Evolutionary conservation across 2,888 invertebrate species (phyloP), one percentile per base, ranked within the genome.

Genomic region (Zootermopsis nevadensis): DNA sequence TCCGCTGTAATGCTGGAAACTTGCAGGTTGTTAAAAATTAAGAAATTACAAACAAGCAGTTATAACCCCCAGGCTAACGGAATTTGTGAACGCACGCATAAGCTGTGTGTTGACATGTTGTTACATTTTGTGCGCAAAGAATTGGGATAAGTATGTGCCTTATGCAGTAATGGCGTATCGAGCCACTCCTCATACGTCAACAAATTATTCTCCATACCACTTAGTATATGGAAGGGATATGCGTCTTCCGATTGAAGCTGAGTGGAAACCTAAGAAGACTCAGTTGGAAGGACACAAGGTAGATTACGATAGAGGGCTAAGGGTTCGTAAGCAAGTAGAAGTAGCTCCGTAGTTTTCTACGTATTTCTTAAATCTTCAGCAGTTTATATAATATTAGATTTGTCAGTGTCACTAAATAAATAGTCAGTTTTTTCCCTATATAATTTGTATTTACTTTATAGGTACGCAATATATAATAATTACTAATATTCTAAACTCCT

Each of bases 1-100:
- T 86, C 86, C 12, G 53, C 74, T 0, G 31, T 87, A 8, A 83
- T 87, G 35, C 27, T 38, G 31, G 67, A 81, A 66, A 60, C 80
- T 6, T 83, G 83, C 27, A 76, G 69, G 42, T 0, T 84, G 30
- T 81, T 84, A 35, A 15, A 74, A 77, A 2, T n/a, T n/a, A n/a
- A n/a, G n/a, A n/a, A n/a, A n/a, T 60, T 84, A 10, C 42, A 80
- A 15, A 84, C 83, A 0, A 77, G 55, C 22, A 82, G 69, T 15
- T 84, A 79, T 35, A 27, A 42, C 2, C 83, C 83, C 7, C 79
- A 84, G 24, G 60, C 81, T 8, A 84, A 83, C 38, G 83, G 83
- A 12, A 27, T 77, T 30, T 30, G 35, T n/a, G 77, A 82, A 38
- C 15, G 67, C 1, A 35, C 24, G 27, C 76, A 82, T 60, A 38